Evolutionary conservation across 2,888 invertebrate species (phyloP).

Genomic region (Cylindroiulus punctatus): DNA sequence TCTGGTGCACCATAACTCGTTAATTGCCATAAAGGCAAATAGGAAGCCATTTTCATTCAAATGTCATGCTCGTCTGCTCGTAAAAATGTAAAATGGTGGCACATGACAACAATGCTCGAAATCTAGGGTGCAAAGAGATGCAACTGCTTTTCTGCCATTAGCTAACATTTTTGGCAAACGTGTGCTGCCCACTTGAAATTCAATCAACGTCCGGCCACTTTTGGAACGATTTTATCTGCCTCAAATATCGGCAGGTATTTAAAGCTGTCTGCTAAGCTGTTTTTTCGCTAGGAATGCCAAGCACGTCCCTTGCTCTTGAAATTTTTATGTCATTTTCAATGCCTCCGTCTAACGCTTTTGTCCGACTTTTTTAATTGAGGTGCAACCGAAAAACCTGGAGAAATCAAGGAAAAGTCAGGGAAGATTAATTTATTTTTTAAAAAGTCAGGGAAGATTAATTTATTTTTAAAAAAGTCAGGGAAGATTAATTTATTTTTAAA

Average conservation of each 20-base stretch:
- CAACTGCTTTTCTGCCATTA: not conserved
- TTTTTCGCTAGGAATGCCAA: not conserved
- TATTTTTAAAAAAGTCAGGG: no score
- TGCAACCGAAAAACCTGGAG: no score
- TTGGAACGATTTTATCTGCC: not conserved
- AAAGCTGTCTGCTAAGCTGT: constrained; percentile 17
- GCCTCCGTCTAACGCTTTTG: not conserved
- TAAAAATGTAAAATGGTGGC: constrained; percentile 7
- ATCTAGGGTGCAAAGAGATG: not conserved
- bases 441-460: no score
- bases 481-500: no score
- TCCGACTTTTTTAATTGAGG: no score
- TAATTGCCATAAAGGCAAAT: not conserved
- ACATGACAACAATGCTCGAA: not conserved
- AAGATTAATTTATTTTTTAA: no score
- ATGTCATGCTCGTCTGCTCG: not conserved
- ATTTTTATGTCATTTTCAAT: constrained; percentile 4
- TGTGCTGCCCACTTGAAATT: not conserved
- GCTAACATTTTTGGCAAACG: no score
- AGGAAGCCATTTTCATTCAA: constrained; percentile 19
- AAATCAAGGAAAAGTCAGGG: no score
- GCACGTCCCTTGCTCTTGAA: not conserved
- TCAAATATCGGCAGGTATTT: not conserved
- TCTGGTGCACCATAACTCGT: not conserved
- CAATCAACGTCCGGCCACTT: not conserved